A percentile compares a stretch with the other conserved stretches of the same genome.
phyloP scores from a whole-genome alignment of 2,888 invertebrate genomes.

The Chaetogeoica ovagalla region DNA sequence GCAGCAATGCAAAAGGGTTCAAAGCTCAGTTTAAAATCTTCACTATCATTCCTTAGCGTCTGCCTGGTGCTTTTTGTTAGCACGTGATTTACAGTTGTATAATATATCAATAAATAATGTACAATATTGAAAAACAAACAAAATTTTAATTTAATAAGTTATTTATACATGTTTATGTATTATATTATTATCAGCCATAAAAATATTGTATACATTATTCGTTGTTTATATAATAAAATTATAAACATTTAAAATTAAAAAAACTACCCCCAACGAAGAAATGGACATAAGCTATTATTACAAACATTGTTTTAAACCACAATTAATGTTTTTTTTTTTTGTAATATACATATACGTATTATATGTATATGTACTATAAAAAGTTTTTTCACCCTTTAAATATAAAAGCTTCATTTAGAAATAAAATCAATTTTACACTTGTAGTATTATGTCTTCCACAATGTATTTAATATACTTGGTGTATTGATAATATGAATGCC shows the following conservation, averaged over 20 bases:
- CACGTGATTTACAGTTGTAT: constrained; percentile 44
- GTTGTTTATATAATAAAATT: constrained; percentile 11
- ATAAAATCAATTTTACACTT: background rate
- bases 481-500: background rate
- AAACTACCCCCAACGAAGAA: too few relatives aligned
- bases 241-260: background rate
- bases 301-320: background rate
- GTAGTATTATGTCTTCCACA: constrained; percentile 13
- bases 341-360: background rate
- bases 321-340: background rate
- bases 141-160: background rate
- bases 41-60: constrained; percentile 40
- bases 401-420: background rate
- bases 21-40: constrained; percentile 46
- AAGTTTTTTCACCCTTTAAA: background rate
- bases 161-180: constrained; percentile 3
- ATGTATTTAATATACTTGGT: background rate
- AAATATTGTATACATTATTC: constrained; percentile 7
- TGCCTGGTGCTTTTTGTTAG: constrained; percentile 38
- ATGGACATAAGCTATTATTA: background rate
- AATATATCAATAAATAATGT: constrained; percentile 28
- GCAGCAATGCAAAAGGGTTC: constrained; percentile 87
- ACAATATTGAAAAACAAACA: constrained; percentile 13
- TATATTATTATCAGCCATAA: background rate
- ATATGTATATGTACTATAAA: too few relatives aligned